These are phyloP conservation scores for Struthidea cinerea DNA, from an alignment of 2,113 vertebrate genomes.

Conservation along the genomic window DNA sequence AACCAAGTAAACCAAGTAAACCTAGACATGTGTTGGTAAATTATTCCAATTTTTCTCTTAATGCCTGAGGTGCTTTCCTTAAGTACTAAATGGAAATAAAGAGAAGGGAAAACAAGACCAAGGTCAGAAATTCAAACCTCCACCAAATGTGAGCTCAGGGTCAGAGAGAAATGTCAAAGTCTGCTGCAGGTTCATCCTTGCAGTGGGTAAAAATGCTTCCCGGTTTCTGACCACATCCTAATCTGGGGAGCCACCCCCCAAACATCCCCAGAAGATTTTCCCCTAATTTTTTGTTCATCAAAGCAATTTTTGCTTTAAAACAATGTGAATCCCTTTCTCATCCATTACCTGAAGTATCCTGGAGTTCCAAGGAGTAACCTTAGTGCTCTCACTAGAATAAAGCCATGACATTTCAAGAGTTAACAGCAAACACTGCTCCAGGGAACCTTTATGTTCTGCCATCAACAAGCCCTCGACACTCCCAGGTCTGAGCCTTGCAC, in stretches of 20 bases:
- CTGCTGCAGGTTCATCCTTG: not conserved
- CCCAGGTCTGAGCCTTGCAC: not conserved
- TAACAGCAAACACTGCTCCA: not conserved
- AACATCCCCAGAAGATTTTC: not conserved
- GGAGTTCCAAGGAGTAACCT: not conserved
- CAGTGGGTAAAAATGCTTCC: not conserved
- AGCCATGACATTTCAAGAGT: not conserved
- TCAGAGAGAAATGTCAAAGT: not conserved
- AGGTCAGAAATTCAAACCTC: not conserved
- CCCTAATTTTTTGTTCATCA: not conserved
- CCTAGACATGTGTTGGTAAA: not conserved
- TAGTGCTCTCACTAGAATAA: not conserved
- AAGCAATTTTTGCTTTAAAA: not conserved
- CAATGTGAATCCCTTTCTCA: fast-evolving
- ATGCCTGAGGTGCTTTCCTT: not conserved
- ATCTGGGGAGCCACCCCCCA: not conserved
- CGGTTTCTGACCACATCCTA: not conserved
- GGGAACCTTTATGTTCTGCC: not conserved
- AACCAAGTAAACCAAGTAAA: not conserved
- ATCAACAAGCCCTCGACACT: fast-evolving
- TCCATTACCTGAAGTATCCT: not conserved
- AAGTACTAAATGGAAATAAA: not conserved
- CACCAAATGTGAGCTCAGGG: not conserved
- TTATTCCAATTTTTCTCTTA: not conserved
- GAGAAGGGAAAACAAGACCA: not conserved